Evolutionary conservation across 2,888 invertebrate species (phyloP), one percentile per base, ranked within the genome.

Genomic region (Melipona beecheii): DNA sequence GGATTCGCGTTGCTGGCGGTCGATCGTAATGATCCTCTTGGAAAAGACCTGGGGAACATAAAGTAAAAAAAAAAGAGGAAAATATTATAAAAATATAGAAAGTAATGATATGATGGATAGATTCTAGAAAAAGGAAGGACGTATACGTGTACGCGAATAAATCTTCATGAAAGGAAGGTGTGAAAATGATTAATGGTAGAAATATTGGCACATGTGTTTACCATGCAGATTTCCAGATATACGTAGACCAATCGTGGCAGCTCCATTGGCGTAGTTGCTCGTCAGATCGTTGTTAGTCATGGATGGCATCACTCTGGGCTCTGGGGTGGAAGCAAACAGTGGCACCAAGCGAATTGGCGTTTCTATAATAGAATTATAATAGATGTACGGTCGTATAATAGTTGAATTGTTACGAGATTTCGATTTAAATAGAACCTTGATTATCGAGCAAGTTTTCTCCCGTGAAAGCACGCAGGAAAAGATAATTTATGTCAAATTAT

Each of bases 11-110:
- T 27, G 87, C 86, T n/a, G 94, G 93, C 54, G 94, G 94, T 60
- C 92, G 88, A 89, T 97, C 97, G 91, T 97, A 97, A 89, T 96
- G 96, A 86, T 96, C 96, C 90, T 96, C 96, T 76, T 87, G 90
- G 89, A 96, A 92, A 87, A 95, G 95, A 91, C 95, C 96, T 95
- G 86, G 1, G 36, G 31, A 54, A 31, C 3, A 36, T 11, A 60
- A 36, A 50, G 24, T 17, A 24, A 17, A 17, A 19, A 27, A 9
- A 60, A 60, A 60, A 9, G 13, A 56, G 5, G n/a, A 15, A 56
- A n/a, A 56, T n/a, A 54, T 4, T 17, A 50, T 50, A 43, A 43
- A 43, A 50, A 50, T 50, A 15, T 4, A 50, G 21, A 9, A 21
- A 54, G 21, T 21, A n/a, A 13, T 1, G 2, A 24, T 24, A 58